A percentile compares a stretch with the other conserved stretches of the same genome.
phyloP scores from a whole-genome alignment of 2,797 vertebrate genomes.

The Sandelia bainsii region DNA sequence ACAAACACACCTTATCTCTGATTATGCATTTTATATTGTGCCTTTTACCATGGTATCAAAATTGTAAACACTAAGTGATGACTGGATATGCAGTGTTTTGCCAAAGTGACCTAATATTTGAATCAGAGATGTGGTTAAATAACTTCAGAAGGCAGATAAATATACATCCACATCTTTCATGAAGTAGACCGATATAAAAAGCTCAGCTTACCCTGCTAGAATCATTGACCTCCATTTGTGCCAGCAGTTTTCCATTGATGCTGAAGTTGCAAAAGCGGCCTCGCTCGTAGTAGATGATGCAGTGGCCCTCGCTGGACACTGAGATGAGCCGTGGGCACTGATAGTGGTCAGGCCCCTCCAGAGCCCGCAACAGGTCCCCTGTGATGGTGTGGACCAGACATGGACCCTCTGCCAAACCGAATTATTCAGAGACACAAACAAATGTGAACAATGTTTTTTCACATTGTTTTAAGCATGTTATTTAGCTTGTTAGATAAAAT shows the following conservation, averaged over 20 bases:
- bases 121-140: not conserved
- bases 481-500: not conserved
- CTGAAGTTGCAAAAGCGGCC: conserved; percentile 99
- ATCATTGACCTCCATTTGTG: conserved; percentile 97
- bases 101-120: not conserved
- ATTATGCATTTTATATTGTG: not conserved
- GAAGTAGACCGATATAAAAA: not conserved
- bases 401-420: conserved; percentile 89
- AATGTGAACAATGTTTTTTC: not conserved
- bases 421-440: not conserved
- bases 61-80: not conserved
- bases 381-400: conserved; percentile 99
- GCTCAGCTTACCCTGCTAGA: conserved; percentile 89
- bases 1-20: not conserved
- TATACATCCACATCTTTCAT: not conserved
- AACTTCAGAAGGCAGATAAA: conserved; percentile 8
- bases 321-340: conserved; percentile 92
- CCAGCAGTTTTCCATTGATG: conserved; percentile 98
- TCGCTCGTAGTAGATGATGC: conserved; percentile 97
- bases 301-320: conserved; percentile 97
- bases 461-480: not conserved
- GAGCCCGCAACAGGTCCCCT: conserved; percentile 95
- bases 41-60: not conserved
- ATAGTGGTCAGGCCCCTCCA: conserved; percentile 95
- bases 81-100: not conserved